Percentiles rank a stretch among this genome's conserved stretches.
phyloP scores from a whole-genome alignment of 2,797 vertebrate genomes.

The Chrosomus eos region DNA sequence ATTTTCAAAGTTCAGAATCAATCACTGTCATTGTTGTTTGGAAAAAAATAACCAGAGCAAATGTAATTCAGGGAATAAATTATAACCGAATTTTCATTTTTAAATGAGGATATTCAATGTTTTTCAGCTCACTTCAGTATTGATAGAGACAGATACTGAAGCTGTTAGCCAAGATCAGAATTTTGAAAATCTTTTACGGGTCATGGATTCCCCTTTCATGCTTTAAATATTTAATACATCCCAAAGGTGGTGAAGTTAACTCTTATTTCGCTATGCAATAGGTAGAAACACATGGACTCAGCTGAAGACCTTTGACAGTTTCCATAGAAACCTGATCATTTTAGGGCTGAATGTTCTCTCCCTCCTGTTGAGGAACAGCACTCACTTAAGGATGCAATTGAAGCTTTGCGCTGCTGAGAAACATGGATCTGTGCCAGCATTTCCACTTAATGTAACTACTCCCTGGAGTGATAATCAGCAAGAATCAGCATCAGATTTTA shows the following conservation, averaged over 20 bases:
- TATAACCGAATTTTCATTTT: not conserved
- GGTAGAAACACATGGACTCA: constrained; percentile 63
- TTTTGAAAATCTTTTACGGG: not conserved
- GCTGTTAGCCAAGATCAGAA: not conserved
- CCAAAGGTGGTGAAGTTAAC: constrained; percentile 53
- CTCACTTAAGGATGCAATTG: constrained; percentile 70
- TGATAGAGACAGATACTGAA: constrained; percentile 8
- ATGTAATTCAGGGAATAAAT: not conserved
- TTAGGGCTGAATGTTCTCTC: constrained; percentile 71
- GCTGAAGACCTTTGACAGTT: constrained; percentile 72
- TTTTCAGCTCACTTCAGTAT: not conserved
- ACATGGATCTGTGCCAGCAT: constrained; percentile 1
- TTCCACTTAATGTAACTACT: constrained; percentile 1
- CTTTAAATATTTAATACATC: constrained; percentile 18
- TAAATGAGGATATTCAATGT: not conserved
- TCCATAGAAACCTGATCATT: constrained; percentile 78
- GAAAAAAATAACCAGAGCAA: not conserved
- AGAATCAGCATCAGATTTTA: not conserved
- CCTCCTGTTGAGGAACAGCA: constrained; percentile 65
- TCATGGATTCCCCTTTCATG: not conserved
- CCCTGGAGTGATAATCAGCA: not conserved
- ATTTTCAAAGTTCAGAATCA: not conserved
- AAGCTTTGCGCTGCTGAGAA: constrained; percentile 27
- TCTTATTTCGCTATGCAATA: constrained; percentile 53
- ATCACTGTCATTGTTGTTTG: not conserved